Base-by-base conservation (phyloP, 2,113 vertebrate genomes). In the Pandion haliaetus region DNA sequence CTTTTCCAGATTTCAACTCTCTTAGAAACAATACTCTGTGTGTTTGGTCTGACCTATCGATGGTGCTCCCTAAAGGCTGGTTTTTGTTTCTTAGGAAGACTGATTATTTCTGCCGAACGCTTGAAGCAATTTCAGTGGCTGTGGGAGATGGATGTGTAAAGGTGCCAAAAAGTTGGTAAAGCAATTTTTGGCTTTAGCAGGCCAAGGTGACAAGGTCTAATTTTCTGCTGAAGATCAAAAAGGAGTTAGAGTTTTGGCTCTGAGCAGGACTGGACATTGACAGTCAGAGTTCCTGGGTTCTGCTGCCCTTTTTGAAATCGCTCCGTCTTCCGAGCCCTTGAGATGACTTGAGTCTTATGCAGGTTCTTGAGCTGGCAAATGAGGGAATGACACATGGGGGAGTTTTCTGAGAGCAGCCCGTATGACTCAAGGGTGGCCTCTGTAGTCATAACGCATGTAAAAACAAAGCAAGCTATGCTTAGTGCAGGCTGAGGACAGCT, bases 401-500 rank as follows among this genome's bases (percentile, higher is more conserved):
- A 66, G 42, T 47, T 88, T 88, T 86, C 62, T 28, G 49, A 72
- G 67, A 94, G 72, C 72, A 91, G 63, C n/a, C 57, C 0, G 0
- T 52, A 69, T 91, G 92, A 86, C 72, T 92, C 94, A 95, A 69
- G 72, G 70, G 21, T 69, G 88, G 86, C 83, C 69, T 80, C 88
- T 82, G 76, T 55, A 76, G 44, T 83, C 88, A 86, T 79, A 73
- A 38, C 0, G 1, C 19, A 2, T 52, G 73, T 76, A 11, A 54
- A 73, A 95, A 92, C 92, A 93, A 71, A 82, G 65, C 4, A 8
- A 71, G 61, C 47, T 78, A 23, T 65, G 59, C 69, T 86, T 52
- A 63, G 77, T 40, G 69, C 69, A 92, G 93, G 42, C 54, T 8
- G 23, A 95, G 79, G 65, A 65, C 67, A 92, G 72, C 90, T 63